Percentiles rank a stretch among this genome's conserved stretches.
phyloP scores from a whole-genome alignment of 1,140 invertebrate species.

The Meloidogyne hapla region DNA sequence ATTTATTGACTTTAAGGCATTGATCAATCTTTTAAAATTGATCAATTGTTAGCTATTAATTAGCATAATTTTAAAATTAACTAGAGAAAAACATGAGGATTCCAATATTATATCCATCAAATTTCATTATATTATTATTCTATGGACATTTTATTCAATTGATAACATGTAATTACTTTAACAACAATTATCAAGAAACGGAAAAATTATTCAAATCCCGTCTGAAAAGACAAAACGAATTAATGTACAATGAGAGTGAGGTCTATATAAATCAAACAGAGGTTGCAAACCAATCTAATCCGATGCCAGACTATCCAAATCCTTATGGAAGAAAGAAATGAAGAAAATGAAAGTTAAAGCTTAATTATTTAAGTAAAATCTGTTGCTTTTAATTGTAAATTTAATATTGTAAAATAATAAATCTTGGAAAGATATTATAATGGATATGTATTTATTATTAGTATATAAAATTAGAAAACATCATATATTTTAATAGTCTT shows the following conservation, averaged over 20 bases:
- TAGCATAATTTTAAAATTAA: no score
- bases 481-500: no score
- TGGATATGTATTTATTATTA: no score
- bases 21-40: no score
- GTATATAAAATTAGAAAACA: no score
- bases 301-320: not conserved
- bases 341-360: not conserved
- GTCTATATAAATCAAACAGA: not conserved
- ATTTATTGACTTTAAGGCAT: no score
- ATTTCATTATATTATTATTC: not conserved
- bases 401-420: not conserved
- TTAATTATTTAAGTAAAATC: no score
- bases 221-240: no score
- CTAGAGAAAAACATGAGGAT: not conserved
- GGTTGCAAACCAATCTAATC: not conserved
- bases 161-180: not conserved
- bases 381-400: not conserved
- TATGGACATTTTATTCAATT: not conserved
- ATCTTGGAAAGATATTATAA: no score
- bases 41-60: no score
- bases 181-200: not conserved
- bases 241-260: not conserved
- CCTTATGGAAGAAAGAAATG: not conserved
- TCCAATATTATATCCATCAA: not conserved
- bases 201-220: no score